Base-by-base conservation (phyloP, 2,888 invertebrate genomes). In the Campopleginae sp. region DNA sequence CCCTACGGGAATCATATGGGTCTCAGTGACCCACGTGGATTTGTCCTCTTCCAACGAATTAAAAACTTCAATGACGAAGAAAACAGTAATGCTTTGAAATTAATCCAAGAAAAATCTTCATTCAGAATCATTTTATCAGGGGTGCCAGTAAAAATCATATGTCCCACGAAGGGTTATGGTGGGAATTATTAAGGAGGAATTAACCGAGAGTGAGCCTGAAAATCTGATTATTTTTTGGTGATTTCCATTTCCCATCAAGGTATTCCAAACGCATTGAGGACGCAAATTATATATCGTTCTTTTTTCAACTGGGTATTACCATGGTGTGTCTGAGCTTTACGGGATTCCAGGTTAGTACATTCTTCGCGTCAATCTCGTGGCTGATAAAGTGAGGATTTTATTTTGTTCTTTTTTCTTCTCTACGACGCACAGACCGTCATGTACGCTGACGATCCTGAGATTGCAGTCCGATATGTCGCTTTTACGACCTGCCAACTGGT, bases 271-370 rank as follows among this genome's bases (percentile, higher is more conserved):
- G 75, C 31, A 80, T 91, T 31, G 88, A 90, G 42, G 70, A 78
- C 3, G 86, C 89, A 1, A 88, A 89, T 78, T 86, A 79, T 19
- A 72, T 87, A 14, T 90, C 90, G 31, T 89, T 86, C 70, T 89
- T 91, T 71, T 84, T 90, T 61, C 89, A 90, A 87, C 46, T 91
- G 74, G 90, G 90, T 65, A 76, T 90, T 6, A 89, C 81, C 65
- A 90, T 91, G 91, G 54, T 89, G 14, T 88, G 90, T 42, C 86
- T 91, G 54, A 91, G 89, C 68, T 91, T 91, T 51, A 89, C 89
- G 0, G 88, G 87, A 48, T 91, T 89, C 17, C 90, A 91, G 87
- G 91, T 89, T 23, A 76, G 88, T 86, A 7, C 6, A 17, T 2
- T 10, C 17, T 46, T 27, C 12, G 23, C n/a, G 38, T 0, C 6